Evolutionary conservation across 2,113 vertebrate genomes (phyloP).

Genomic region (Collichthys lucidus): DNA sequence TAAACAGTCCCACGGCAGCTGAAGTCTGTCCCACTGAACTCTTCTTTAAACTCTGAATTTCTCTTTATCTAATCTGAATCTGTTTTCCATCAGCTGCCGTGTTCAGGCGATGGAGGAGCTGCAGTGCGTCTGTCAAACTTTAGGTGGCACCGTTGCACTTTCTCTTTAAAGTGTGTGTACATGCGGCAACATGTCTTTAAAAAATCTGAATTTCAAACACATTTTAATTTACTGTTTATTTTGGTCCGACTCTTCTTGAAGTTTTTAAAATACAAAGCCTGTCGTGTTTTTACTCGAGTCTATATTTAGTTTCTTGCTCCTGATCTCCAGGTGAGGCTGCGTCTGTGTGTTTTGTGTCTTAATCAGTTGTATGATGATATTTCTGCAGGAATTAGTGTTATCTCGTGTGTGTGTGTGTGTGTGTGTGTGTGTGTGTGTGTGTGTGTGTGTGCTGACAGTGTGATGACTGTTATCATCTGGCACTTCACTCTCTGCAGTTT

Average conservation of each 20-base stretch:
- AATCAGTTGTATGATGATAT: constrained; percentile 6
- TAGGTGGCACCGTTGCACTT: constrained; percentile 55
- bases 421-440: neutral
- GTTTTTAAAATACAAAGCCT: constrained; percentile 17
- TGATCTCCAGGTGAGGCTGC: constrained; percentile 11
- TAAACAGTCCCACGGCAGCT: neutral
- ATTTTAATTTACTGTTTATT: constrained; percentile 55
- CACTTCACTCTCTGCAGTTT: constrained; percentile 14
- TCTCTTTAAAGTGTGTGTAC: constrained; percentile 16
- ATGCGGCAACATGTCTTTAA: constrained; percentile 3
- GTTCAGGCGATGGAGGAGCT: neutral
- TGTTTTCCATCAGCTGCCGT: neutral
- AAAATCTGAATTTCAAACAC: constrained; percentile 65
- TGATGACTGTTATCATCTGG: constrained; percentile 25
- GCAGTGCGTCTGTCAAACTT: neutral
- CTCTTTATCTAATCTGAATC: neutral
- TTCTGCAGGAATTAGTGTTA: neutral
- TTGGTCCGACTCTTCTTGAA: constrained; percentile 36
- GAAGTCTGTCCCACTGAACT: neutral
- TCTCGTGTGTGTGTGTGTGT: neutral
- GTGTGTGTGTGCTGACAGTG: constrained; percentile 15
- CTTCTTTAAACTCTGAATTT: neutral
- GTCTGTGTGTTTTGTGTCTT: constrained; percentile 3
- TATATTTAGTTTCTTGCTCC: constrained; percentile 56
- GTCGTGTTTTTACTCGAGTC: constrained; percentile 6